A percentile compares a stretch with the other conserved stretches of the same genome.
These are phyloP conservation scores for Pyrgus malvae DNA, from an alignment of 2,888 invertebrate genomes.

Conservation along the genomic window DNA sequence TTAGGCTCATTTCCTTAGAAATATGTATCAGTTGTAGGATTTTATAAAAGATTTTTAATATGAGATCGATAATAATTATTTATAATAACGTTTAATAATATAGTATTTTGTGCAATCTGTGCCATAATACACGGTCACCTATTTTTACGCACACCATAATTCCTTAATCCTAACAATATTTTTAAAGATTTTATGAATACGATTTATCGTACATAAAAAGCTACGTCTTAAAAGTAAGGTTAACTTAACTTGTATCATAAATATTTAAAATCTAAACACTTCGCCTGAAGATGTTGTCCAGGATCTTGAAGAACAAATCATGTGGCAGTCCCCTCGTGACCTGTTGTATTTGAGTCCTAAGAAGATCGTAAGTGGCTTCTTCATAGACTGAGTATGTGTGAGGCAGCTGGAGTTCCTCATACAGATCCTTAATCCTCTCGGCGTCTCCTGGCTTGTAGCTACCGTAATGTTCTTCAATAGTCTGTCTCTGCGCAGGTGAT, in stretches of 20 bases:
- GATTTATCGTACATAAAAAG: not conserved
- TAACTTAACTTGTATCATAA: constrained; percentile 1
- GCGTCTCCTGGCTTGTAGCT: constrained; percentile 84
- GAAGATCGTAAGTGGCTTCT: constrained; percentile 90
- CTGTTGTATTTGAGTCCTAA: constrained; percentile 92
- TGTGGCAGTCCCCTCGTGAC: constrained; percentile 91
- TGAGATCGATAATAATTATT: constrained; percentile 11
- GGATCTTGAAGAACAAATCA: constrained; percentile 89
- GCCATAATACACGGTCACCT: not conserved
- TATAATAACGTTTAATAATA: not conserved
- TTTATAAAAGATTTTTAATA: not conserved
- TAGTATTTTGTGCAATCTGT: not conserved
- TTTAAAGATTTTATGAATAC: not conserved
- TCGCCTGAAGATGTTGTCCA: constrained; percentile 90
- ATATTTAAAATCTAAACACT: constrained; percentile 70
- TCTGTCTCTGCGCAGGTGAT: constrained; percentile 84
- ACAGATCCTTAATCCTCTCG: constrained; percentile 87
- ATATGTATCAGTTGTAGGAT: not conserved
- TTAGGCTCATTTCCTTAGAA: not conserved
- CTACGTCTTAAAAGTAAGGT: not conserved
- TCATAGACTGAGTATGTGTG: constrained; percentile 90
- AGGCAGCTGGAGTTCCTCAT: constrained; percentile 88
- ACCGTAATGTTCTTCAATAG: constrained; percentile 91
- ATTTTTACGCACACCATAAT: not conserved
- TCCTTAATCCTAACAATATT: not conserved